Evolutionary conservation across 2,113 vertebrate species (phyloP).

Genomic region (Peromyscus maniculatus): DNA sequence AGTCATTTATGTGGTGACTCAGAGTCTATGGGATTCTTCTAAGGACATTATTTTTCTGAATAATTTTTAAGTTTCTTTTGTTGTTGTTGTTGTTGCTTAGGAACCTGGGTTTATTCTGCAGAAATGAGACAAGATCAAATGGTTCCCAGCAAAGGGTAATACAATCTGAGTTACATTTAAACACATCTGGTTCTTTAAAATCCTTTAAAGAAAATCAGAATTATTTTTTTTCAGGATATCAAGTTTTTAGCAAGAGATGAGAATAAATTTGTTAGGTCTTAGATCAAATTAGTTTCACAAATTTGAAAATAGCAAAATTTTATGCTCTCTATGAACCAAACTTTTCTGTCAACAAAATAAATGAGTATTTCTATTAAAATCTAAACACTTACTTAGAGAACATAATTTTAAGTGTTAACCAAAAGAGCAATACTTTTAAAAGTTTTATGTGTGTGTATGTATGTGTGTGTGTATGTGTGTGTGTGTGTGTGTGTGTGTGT

Average conservation of each 20-base stretch:
- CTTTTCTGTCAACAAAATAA: not conserved
- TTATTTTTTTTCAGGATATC: not conserved
- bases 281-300: not conserved
- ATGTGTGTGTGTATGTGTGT: not conserved
- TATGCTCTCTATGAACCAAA: not conserved
- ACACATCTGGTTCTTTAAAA: not conserved
- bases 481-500: not conserved
- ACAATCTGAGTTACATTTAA: not conserved
- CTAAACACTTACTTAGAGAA: slow-evolving; percentile 76
- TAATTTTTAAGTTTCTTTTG: not conserved
- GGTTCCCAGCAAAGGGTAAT: not conserved
- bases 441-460: not conserved
- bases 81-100: not conserved
- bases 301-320: not conserved
- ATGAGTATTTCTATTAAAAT: slow-evolving; percentile 79
- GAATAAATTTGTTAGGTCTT: not conserved
- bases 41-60: not conserved
- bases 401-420: slow-evolving; percentile 61
- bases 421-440: slow-evolving; percentile 67
- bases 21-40: not conserved
- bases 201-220: not conserved
- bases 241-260: not conserved
- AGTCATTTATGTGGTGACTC: not conserved
- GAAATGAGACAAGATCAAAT: not conserved
- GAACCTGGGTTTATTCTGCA: not conserved